These are phyloP conservation scores for Fragum whitleyi DNA, from an alignment of 2,888 invertebrate genomes.

Conservation along the genomic window DNA sequence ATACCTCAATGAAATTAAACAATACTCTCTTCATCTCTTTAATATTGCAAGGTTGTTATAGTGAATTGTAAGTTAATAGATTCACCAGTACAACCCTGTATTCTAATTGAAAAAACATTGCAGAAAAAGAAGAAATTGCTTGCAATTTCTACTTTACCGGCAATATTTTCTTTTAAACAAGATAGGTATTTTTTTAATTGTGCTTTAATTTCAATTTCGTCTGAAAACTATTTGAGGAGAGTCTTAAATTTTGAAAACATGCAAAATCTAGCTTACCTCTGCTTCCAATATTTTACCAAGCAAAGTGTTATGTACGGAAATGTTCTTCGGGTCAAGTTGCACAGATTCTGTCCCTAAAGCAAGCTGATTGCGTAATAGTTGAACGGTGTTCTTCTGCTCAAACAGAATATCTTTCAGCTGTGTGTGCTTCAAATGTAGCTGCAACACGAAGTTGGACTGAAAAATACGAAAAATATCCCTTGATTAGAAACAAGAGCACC, in stretches of 20 bases:
- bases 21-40: too few relatives aligned
- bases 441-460: slow-evolving; percentile 7
- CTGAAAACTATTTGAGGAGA: too few relatives aligned
- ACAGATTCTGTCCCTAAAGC: background rate
- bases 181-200: too few relatives aligned
- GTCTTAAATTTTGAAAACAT: too few relatives aligned
- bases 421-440: slow-evolving; percentile 4
- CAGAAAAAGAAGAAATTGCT: background rate
- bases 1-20: too few relatives aligned
- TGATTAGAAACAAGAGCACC: too few relatives aligned
- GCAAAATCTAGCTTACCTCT: background rate
- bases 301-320: background rate
- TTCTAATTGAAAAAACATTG: too few relatives aligned
- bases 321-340: background rate
- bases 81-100: too few relatives aligned
- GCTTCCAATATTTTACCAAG: slow-evolving; percentile 9
- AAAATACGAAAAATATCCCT: too few relatives aligned
- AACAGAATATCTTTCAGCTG: slow-evolving; percentile 1
- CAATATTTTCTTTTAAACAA: background rate
- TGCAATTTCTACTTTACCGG: background rate
- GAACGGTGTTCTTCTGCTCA: slow-evolving; percentile 2
- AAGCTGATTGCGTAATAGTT: background rate
- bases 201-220: too few relatives aligned
- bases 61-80: too few relatives aligned
- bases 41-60: too few relatives aligned